These are phyloP conservation scores for Eupithecia exiguata DNA, from an alignment of 2,888 invertebrate genomes.

Conservation along the genomic window DNA sequence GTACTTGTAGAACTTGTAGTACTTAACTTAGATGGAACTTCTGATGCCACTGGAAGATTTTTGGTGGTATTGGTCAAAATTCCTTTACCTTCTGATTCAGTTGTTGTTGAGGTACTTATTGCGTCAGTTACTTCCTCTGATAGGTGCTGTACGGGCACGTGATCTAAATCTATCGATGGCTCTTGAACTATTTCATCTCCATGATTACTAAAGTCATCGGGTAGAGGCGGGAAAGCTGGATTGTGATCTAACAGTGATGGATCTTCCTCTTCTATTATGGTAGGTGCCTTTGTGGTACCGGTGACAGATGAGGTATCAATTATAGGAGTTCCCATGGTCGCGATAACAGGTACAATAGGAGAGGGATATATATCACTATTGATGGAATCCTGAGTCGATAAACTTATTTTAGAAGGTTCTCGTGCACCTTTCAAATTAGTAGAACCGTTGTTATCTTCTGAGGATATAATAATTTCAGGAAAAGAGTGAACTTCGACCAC, in stretches of 20 bases:
- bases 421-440: slow-evolving; percentile 55
- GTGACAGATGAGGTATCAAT: slow-evolving; percentile 51
- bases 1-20: slow-evolving; percentile 50
- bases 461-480: slow-evolving; percentile 46
- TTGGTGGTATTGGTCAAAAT: slow-evolving; percentile 51
- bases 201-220: slow-evolving; percentile 74
- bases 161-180: slow-evolving; percentile 62
- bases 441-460: slow-evolving; percentile 51
- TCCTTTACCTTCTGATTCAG: slow-evolving; percentile 48
- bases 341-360: slow-evolving; percentile 59
- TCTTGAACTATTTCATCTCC: slow-evolving; percentile 74
- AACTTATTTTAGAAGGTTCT: slow-evolving; percentile 72
- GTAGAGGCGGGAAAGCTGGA: slow-evolving; percentile 77
- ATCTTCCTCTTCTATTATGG: slow-evolving; percentile 72
- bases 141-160: slow-evolving; percentile 48
- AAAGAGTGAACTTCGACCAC: slow-evolving; percentile 59
- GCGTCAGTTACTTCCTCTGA: slow-evolving; percentile 56
- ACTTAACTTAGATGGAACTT: slow-evolving; percentile 47
- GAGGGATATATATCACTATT: slow-evolving; percentile 65
- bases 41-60: slow-evolving; percentile 52
- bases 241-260: slow-evolving; percentile 67
- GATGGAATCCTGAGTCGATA: slow-evolving; percentile 70
- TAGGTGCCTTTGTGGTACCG: slow-evolving; percentile 63
- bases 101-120: slow-evolving; percentile 52
- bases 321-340: slow-evolving; percentile 58